phyloP scores from a whole-genome alignment of 2,797 vertebrate genomes.

The Melanotaenia pygmaea region DNA sequence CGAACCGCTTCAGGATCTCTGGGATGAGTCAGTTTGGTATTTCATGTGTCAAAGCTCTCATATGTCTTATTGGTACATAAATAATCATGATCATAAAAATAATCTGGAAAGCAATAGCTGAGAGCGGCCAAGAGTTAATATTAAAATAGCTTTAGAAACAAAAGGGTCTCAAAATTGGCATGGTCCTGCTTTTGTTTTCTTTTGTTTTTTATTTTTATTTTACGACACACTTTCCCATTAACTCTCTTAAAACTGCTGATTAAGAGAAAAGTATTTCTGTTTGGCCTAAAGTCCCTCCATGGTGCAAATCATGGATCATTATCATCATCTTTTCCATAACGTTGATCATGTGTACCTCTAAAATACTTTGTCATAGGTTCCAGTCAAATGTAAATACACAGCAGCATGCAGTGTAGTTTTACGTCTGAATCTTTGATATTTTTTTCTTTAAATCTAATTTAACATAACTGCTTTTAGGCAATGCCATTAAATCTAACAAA shows the following conservation, averaged over 20 bases:
- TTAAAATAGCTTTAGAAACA: too few relatives aligned
- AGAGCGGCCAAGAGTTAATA: too few relatives aligned
- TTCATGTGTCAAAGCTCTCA: too few relatives aligned
- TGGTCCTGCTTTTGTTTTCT: too few relatives aligned
- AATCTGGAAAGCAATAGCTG: too few relatives aligned
- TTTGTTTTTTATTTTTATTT: too few relatives aligned
- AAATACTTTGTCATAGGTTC: not conserved
- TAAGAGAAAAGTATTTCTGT: not conserved
- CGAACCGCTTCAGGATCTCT: not conserved
- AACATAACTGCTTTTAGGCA: slow-evolving; percentile 46
- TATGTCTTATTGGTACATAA: too few relatives aligned
- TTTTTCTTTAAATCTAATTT: slow-evolving; percentile 29
- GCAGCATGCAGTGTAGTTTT: not conserved
- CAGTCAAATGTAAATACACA: not conserved
- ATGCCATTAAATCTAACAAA: slow-evolving; percentile 37
- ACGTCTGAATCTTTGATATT: slow-evolving; percentile 6
- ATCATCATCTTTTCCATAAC: not conserved
- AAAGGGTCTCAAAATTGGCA: too few relatives aligned
- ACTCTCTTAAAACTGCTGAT: not conserved
- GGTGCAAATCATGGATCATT: not conserved
- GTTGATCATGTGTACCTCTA: slow-evolving; percentile 2
- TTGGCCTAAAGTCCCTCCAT: not conserved
- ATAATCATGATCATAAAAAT: too few relatives aligned
- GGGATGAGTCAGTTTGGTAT: too few relatives aligned
- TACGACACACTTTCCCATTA: not conserved